Percentiles rank a stretch among this genome's conserved stretches.
These are phyloP conservation scores for Triplophysa siluroides DNA, from an alignment of 2,113 vertebrate species.

Conservation along the genomic window DNA sequence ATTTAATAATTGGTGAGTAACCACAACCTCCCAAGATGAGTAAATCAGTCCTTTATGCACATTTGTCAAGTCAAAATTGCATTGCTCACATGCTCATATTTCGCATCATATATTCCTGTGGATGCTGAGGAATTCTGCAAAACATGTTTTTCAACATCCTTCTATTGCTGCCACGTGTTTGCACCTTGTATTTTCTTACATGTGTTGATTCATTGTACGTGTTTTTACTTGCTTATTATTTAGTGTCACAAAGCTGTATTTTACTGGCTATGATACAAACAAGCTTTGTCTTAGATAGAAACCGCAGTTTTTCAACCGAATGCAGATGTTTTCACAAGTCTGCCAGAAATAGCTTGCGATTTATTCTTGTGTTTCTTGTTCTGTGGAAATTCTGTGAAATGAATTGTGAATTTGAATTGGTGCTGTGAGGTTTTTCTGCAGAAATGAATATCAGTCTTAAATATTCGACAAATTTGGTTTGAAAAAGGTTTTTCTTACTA, in stretches of 20 bases:
- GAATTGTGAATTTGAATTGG: neutral
- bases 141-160: neutral
- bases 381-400: neutral
- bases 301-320: neutral
- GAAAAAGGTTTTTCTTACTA: neutral
- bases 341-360: constrained; percentile 9
- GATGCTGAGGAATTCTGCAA: neutral
- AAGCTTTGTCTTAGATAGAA: constrained; percentile 8
- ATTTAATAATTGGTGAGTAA: too few relatives aligned
- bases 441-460: neutral
- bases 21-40: neutral
- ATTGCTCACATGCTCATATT: neutral
- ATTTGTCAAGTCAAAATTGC: neutral
- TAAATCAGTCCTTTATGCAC: neutral
- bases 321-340: constrained; percentile 8
- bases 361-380: neutral
- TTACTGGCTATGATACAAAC: constrained; percentile 8
- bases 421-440: neutral
- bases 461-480: neutral
- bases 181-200: neutral
- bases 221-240: constrained; percentile 1
- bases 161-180: constrained; percentile 2
- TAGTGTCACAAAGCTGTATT: neutral
- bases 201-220: too few relatives aligned
- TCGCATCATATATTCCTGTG: neutral